Evolutionary conservation across 2,797 vertebrate species (phyloP), one percentile per base, ranked within the genome.

Genomic region (Borostomias antarcticus): DNA sequence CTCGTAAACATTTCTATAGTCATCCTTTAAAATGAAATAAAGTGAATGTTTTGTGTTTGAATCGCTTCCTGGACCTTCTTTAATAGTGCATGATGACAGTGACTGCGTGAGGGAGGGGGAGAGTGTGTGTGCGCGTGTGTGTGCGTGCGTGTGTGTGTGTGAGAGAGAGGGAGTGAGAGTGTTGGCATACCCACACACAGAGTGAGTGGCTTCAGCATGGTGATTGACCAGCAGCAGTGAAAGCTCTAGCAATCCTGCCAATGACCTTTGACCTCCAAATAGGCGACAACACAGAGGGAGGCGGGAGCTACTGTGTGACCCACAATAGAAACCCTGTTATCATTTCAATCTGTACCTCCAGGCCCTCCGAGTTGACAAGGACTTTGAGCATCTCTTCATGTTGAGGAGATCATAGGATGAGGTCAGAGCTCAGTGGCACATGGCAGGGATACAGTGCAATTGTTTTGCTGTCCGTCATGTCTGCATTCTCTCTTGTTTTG

Each of bases 1-100:
- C 84, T 65, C 77, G 69, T 76, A 76, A 87, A 86, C 87, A 90
- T 93, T 93, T 92, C 87, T 92, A 86, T 88, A 45, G 37, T 62
- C 88, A 89, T 89, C 88, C 86, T 90, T 86, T 63, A 66, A 75
- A 89, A 86, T 80, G 23, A 73, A 77, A 78, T 77, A 47, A 72
- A 80, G 74, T 66, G 75, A 79, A 76, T 76, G 76, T 84, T 81
- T 75, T 9, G 9, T 48, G 68, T 75, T 70, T 87, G 62, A 64
- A 64, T 70, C 23, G 37, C 69, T 72, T 81, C 74, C 67, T 64
- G 15, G 80, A 83, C 77, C 74, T 86, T 69, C 76, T 79, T 88
- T 84, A 88, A 72, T 77, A 76, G 68, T 85, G 81, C 69, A 72
- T 79, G 83, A 35, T 50, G 26, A 21, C 45, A 23, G 23, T 29